Evolutionary conservation across 2,113 vertebrate species (phyloP).

Genomic region (Pterophyllum scalare): DNA sequence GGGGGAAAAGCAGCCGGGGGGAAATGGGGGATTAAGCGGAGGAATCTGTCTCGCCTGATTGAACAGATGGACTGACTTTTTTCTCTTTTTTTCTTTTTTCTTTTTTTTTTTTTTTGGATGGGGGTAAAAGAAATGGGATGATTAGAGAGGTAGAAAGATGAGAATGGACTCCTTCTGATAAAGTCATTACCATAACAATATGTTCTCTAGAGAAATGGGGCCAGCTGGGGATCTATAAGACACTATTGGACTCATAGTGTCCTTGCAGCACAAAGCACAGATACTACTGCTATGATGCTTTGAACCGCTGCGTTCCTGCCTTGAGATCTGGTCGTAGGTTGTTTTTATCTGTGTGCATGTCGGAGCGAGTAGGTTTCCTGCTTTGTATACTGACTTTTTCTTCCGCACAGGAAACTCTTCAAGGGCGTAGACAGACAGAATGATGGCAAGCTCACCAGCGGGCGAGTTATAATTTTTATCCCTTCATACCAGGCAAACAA

Average conservation of each 20-base stretch:
- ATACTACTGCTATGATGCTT: neutral
- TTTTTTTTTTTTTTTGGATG: neutral
- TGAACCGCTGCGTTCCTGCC: neutral
- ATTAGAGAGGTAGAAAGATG: conserved; percentile 59
- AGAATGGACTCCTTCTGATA: conserved; percentile 48
- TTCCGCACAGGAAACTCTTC: conserved; percentile 10
- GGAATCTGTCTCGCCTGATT: conserved; percentile 64
- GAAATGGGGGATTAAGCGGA: conserved; percentile 55
- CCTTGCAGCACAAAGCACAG: conserved; percentile 10
- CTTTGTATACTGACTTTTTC: conserved; percentile 33
- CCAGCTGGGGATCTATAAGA: conserved; percentile 30
- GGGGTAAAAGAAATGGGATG: conserved; percentile 43
- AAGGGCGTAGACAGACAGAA: neutral
- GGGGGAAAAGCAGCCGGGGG: neutral
- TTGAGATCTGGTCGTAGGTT: neutral
- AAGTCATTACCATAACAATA: conserved; percentile 65
- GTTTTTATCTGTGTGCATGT: neutral
- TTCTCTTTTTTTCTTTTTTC: neutral
- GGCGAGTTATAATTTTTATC: conserved; percentile 31
- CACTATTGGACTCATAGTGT: conserved; percentile 25
- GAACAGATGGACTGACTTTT: conserved; percentile 49
- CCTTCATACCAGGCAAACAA: conserved; percentile 31
- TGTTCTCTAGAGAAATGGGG: conserved; percentile 26
- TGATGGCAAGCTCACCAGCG: conserved; percentile 7
- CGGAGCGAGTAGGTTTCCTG: conserved; percentile 28